Conservation (phyloP, 2,888 invertebrate species). For the Stictocephala bisonia region DNA sequence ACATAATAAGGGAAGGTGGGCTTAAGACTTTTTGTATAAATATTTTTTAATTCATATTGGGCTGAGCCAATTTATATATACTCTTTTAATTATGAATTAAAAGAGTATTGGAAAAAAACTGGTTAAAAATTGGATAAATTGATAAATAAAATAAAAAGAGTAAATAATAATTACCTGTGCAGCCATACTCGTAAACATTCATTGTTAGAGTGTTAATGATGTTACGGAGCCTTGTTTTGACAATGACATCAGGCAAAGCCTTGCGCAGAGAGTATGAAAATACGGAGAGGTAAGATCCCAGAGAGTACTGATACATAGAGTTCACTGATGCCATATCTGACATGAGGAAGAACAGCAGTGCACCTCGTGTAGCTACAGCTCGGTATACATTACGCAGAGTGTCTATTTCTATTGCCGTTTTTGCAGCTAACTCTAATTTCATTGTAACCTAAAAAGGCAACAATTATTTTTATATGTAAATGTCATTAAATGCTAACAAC, state of each 20-base stretch:
- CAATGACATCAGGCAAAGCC: slow-evolving; percentile 83
- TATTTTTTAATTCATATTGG: no score
- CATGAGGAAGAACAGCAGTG: slow-evolving; percentile 90
- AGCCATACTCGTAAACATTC: slow-evolving; percentile 91
- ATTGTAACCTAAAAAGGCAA: slow-evolving; percentile 70
- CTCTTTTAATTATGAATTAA: no score
- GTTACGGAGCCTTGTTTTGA: slow-evolving; percentile 78
- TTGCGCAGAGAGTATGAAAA: slow-evolving; percentile 84
- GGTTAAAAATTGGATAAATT: no score
- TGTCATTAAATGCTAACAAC: no score
- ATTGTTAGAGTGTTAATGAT: slow-evolving; percentile 87
- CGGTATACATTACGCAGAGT: slow-evolving; percentile 86
- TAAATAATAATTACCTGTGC: slow-evolving; percentile 79
- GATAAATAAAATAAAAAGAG: no score
- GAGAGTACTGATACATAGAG: slow-evolving; percentile 92
- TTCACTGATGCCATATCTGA: slow-evolving; percentile 91
- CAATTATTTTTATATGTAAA: not conserved
- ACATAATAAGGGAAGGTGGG: no score
- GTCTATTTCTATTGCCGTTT: slow-evolving; percentile 85
- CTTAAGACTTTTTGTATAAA: no score
- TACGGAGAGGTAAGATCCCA: slow-evolving; percentile 86
- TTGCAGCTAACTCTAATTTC: slow-evolving; percentile 80
- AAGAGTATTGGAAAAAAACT: no score
- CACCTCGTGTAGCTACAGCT: slow-evolving; percentile 86
- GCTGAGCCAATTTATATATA: no score